Evolutionary conservation across 1,140 invertebrate species (phyloP).

Genomic region (Apocrypta bakeri): DNA sequence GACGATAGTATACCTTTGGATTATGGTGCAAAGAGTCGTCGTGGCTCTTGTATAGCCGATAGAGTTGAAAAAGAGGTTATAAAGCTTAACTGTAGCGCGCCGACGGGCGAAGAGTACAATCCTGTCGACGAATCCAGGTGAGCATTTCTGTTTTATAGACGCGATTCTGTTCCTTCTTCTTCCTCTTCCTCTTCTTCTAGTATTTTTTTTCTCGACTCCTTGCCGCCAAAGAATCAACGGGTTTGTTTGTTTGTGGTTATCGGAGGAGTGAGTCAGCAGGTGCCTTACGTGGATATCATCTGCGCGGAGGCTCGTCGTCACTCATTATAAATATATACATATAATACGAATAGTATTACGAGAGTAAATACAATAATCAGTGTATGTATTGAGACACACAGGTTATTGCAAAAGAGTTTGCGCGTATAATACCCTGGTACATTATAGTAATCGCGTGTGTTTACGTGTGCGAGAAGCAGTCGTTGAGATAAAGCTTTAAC

Average conservation of each 20-base stretch:
- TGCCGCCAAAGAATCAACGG: too few species aligned
- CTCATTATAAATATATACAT: too few species aligned
- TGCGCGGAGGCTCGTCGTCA: neutral
- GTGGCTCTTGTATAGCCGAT: neutral
- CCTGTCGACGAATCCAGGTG: conserved; percentile 70
- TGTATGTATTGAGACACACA: too few species aligned
- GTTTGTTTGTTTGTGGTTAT: neutral
- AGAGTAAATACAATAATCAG: too few species aligned
- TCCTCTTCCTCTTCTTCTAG: too few species aligned
- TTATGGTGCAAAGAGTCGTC: neutral
- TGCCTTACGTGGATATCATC: neutral
- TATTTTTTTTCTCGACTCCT: too few species aligned
- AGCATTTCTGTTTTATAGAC: conserved; percentile 31
- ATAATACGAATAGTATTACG: too few species aligned
- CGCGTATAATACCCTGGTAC: too few species aligned
- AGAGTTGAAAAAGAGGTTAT: too few species aligned
- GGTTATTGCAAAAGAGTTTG: too few species aligned
- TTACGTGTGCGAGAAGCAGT: too few species aligned
- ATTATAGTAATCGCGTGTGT: neutral
- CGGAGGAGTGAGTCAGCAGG: neutral
- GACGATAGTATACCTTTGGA: neutral
- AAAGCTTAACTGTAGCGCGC: conserved; percentile 42
- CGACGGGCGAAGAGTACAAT: conserved; percentile 60
- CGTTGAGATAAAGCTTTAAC: neutral
- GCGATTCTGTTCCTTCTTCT: too few species aligned